Evolutionary conservation across 2,113 vertebrate genomes (phyloP).

Genomic region (Varanus salvator): DNA sequence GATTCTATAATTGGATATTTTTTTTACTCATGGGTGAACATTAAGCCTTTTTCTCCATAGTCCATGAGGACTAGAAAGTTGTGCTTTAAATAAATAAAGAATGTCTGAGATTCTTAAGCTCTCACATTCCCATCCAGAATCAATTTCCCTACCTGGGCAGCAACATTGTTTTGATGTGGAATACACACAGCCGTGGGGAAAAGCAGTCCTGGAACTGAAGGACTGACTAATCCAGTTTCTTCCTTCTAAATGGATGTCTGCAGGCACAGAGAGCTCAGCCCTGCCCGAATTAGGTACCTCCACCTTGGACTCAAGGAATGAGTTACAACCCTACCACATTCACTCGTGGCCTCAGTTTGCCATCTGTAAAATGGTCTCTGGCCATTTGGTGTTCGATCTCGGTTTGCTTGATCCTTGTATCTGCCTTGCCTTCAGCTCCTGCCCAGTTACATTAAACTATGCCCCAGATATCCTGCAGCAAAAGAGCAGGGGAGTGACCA

Average conservation of each 20-base stretch:
- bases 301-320: neutral
- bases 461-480: neutral
- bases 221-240: slow-evolving; percentile 9
- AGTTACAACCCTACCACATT: neutral
- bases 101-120: neutral
- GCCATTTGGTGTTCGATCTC: neutral
- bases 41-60: neutral
- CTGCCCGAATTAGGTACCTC: neutral
- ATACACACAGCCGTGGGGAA: no score
- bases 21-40: neutral
- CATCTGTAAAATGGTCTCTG: neutral
- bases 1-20: neutral
- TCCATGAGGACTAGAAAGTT: neutral
- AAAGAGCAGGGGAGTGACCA: neutral
- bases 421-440: neutral
- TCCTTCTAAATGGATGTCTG: neutral
- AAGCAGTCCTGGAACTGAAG: neutral
- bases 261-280: neutral
- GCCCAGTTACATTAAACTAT: neutral
- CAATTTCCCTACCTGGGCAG: no score
- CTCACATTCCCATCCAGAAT: neutral
- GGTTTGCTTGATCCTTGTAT: neutral
- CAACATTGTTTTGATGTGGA: neutral
- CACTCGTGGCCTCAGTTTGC: neutral
- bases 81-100: neutral